A percentile compares a stretch with the other conserved stretches of the same genome.
phyloP scores from a whole-genome alignment of 2,113 vertebrate species.

The Syrrhaptes paradoxus region DNA sequence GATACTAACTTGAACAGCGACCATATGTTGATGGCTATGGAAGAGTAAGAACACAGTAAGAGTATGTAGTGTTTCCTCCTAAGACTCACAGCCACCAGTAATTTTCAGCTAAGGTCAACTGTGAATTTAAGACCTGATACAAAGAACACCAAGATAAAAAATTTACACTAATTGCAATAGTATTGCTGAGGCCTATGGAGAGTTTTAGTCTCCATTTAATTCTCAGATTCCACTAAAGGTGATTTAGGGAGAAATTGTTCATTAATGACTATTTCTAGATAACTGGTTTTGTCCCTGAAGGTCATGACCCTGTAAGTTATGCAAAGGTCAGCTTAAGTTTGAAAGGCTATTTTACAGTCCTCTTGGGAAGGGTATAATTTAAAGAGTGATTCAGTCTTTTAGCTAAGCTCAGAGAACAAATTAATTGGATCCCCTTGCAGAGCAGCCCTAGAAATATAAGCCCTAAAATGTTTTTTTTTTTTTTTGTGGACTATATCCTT shows the following conservation, averaged over 20 bases:
- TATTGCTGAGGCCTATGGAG: not conserved
- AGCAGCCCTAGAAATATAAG: not conserved
- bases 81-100: not conserved
- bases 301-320: not conserved
- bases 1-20: not conserved
- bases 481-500: not conserved
- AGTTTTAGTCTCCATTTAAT: not conserved
- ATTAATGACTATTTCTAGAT: not conserved
- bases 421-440: not conserved
- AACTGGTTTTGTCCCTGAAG: not conserved
- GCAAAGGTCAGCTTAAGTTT: not conserved
- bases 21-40: not conserved
- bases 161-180: not conserved
- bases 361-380: not conserved
- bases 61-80: not conserved
- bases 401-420: not conserved
- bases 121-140: not conserved
- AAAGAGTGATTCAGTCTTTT: not conserved
- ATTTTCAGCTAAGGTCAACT: not conserved
- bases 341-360: not conserved
- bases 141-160: not conserved
- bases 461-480: not conserved
- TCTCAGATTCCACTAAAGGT: not conserved
- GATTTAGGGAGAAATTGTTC: slow-evolving; percentile 10
- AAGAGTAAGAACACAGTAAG: not conserved